Conservation (phyloP, 2,888 invertebrate species). For the Tetramorium bicarinatum region DNA sequence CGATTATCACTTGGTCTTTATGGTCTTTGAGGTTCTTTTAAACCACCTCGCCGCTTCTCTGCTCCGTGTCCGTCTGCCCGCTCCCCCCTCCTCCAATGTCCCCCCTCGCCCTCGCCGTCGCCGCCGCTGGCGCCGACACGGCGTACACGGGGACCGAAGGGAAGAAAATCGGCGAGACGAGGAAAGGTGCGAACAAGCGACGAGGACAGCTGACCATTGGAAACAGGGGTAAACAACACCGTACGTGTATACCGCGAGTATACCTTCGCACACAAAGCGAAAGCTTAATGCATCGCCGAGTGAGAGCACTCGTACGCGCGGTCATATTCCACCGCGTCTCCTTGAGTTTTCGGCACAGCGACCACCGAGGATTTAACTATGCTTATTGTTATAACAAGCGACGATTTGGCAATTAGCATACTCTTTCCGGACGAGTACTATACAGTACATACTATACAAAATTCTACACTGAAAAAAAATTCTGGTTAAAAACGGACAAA, state of each 20-base stretch:
- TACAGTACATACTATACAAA: not conserved
- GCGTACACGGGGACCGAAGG: constrained; percentile 43
- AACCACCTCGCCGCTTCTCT: constrained; percentile 64
- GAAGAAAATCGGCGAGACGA: constrained; percentile 55
- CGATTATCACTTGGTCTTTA: constrained; percentile 84
- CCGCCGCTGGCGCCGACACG: constrained; percentile 46
- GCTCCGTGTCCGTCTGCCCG: constrained; percentile 58
- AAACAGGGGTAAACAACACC: constrained; percentile 46
- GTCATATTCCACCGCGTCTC: constrained; percentile 1
- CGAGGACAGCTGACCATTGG: constrained; percentile 27
- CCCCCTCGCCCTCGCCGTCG: constrained; percentile 25
- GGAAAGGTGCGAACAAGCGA: constrained; percentile 51
- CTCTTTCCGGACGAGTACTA: not conserved
- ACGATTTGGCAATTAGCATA: constrained; percentile 24
- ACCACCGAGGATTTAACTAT: not conserved
- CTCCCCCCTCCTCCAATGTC: constrained; percentile 27
- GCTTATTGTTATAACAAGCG: constrained; percentile 30
- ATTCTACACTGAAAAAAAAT: no score
- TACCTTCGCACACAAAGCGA: constrained; percentile 41
- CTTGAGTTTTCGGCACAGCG: constrained; percentile 26
- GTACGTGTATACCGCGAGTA: constrained; percentile 34
- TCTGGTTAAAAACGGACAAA: no score
- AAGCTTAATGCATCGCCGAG: constrained; percentile 45
- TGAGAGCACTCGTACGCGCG: constrained; percentile 13
- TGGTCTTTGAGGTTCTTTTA: constrained; percentile 82